Evolutionary conservation across 2,797 vertebrate genomes (phyloP).

Genomic region (Eptatretus atami): DNA sequence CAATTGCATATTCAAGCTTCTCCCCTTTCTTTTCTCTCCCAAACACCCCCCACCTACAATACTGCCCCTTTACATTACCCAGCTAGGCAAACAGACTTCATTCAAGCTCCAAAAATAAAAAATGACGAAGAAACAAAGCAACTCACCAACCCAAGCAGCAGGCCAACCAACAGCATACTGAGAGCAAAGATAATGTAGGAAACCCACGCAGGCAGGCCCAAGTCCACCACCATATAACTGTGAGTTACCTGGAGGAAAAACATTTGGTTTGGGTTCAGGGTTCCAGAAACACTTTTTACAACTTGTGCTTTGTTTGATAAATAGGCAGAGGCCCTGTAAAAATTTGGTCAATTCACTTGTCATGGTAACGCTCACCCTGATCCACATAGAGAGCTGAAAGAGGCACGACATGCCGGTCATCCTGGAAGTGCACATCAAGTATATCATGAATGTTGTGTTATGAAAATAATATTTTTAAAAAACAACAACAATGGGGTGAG

Average conservation of each 20-base stretch:
- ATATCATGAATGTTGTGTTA: too few species aligned
- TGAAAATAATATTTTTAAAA: too few species aligned
- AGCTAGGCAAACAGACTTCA: too few species aligned
- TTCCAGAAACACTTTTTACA: not conserved
- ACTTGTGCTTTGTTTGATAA: not conserved
- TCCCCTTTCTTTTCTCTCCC: too few species aligned
- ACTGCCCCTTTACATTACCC: too few species aligned
- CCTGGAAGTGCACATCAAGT: slow-evolving; percentile 11
- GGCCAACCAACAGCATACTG: slow-evolving; percentile 27
- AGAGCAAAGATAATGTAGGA: slow-evolving; percentile 32
- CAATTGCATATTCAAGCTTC: too few species aligned
- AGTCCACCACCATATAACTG: slow-evolving; percentile 23
- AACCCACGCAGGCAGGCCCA: slow-evolving; percentile 23
- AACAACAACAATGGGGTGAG: too few species aligned
- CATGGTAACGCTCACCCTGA: slow-evolving; percentile 18
- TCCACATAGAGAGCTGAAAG: slow-evolving; percentile 26
- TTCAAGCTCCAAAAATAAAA: too few species aligned
- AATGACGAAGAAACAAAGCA: too few species aligned
- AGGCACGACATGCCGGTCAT: slow-evolving; percentile 33
- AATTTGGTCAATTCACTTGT: not conserved
- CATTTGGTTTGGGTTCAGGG: not conserved
- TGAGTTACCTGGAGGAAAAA: slow-evolving; percentile 22
- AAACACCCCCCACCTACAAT: too few species aligned
- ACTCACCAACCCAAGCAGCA: slow-evolving; percentile 38
- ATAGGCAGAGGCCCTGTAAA: not conserved